These are phyloP conservation scores for Chelonia mydas DNA, from an alignment of 2,797 vertebrate species.

Conservation along the genomic window DNA sequence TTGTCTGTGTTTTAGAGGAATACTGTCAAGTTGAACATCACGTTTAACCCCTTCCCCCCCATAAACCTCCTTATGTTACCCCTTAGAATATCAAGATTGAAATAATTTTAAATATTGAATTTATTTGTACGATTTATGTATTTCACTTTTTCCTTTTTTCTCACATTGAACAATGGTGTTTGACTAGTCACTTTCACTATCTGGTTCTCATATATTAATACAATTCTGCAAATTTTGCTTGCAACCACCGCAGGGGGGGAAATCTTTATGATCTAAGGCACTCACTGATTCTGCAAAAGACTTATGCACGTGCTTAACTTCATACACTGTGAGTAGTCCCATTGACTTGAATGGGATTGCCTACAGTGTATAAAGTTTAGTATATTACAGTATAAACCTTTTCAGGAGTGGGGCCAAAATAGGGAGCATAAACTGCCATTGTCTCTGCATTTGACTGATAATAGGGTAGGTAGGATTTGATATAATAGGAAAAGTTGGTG, in stretches of 20 bases:
- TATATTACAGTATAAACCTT: background rate
- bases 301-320: background rate
- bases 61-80: background rate
- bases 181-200: background rate
- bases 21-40: background rate
- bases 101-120: background rate
- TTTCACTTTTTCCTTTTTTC: background rate
- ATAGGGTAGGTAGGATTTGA: background rate
- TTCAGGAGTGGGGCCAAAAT: rapidly evolving
- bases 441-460: background rate
- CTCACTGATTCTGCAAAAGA: background rate
- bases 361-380: background rate
- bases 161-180: background rate
- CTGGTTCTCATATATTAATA: background rate
- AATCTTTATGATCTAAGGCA: background rate
- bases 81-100: background rate
- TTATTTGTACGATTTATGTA: background rate
- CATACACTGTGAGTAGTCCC: background rate
- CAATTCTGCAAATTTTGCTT: background rate
- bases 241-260: background rate
- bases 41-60: background rate
- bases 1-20: background rate
- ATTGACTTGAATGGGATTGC: background rate
- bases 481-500: background rate
- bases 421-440: background rate